phyloP scores from a whole-genome alignment of 2,113 vertebrate species.

The Lepisosteus oculatus region DNA sequence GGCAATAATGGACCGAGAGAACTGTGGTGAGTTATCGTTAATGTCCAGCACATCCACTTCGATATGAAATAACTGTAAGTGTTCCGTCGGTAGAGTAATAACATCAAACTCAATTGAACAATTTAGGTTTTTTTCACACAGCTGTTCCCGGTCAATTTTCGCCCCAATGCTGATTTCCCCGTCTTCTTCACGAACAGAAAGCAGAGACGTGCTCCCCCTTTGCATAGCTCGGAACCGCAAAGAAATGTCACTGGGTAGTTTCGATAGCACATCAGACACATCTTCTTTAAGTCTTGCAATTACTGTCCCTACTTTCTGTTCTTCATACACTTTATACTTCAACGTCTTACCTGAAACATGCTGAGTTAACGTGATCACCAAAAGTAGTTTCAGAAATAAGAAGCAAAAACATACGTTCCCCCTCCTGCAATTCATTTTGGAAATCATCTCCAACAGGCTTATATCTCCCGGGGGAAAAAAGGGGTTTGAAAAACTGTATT shows the following conservation, averaged over 20 bases:
- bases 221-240: slow-evolving; percentile 93
- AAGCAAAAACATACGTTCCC: slow-evolving; percentile 41
- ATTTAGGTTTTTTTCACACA: slow-evolving; percentile 90
- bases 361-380: slow-evolving; percentile 50
- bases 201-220: slow-evolving; percentile 72
- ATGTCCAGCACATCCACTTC: slow-evolving; percentile 96
- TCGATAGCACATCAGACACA: slow-evolving; percentile 75
- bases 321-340: slow-evolving; percentile 93
- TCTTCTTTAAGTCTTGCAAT: slow-evolving; percentile 86
- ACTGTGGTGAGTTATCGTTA: slow-evolving; percentile 93
- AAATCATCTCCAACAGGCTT: slow-evolving; percentile 36
- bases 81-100: slow-evolving; percentile 90
- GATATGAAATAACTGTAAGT: slow-evolving; percentile 94
- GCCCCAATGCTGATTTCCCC: slow-evolving; percentile 89
- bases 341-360: slow-evolving; percentile 72
- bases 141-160: slow-evolving; percentile 90
- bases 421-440: slow-evolving; percentile 37
- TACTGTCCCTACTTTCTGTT: slow-evolving; percentile 87
- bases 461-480: slow-evolving; percentile 3
- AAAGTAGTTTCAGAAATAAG: slow-evolving; percentile 45
- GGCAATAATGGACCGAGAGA: slow-evolving; percentile 84
- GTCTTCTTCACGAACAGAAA: slow-evolving; percentile 84
- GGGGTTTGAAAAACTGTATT: slow-evolving; percentile 21
- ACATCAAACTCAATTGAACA: slow-evolving; percentile 97
- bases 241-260: slow-evolving; percentile 74